Percentiles rank a stretch among this genome's conserved stretches.
Conservation (phyloP, 2,888 invertebrate genomes). For the Platycnemis pennipes region DNA sequence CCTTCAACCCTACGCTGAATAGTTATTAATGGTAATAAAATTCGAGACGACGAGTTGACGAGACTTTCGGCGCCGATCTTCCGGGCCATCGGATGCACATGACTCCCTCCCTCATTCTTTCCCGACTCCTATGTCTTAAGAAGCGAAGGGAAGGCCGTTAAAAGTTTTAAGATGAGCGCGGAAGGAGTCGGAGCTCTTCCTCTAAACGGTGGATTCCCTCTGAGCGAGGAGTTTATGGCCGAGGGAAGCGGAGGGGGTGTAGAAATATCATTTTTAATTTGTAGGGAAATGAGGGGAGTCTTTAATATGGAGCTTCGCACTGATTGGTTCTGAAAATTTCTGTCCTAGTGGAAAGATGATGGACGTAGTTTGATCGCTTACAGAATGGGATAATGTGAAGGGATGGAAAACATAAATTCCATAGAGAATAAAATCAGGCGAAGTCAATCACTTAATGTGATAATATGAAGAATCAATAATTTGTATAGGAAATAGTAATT, state of each 20-base stretch:
- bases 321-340: neutral
- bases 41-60: conserved; percentile 22
- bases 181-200: neutral
- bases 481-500: too few species aligned
- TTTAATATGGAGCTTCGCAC: neutral
- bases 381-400: too few species aligned
- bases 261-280: neutral
- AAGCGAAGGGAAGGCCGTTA: neutral
- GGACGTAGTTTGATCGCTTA: too few species aligned
- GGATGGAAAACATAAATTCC: too few species aligned
- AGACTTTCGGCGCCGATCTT: conserved; percentile 17
- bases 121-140: neutral
- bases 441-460: too few species aligned
- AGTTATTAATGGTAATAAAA: conserved; percentile 32
- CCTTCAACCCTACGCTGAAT: neutral
- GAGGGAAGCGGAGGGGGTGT: neutral
- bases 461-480: too few species aligned
- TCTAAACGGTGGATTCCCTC: neutral
- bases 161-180: neutral
- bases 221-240: neutral
- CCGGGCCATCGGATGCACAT: neutral
- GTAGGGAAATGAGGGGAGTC: neutral
- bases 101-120: neutral
- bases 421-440: too few species aligned
- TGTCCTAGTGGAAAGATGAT: too few species aligned